Evolutionary conservation across 2,113 vertebrate species (phyloP).

Genomic region (Atrichornis clamosus): DNA sequence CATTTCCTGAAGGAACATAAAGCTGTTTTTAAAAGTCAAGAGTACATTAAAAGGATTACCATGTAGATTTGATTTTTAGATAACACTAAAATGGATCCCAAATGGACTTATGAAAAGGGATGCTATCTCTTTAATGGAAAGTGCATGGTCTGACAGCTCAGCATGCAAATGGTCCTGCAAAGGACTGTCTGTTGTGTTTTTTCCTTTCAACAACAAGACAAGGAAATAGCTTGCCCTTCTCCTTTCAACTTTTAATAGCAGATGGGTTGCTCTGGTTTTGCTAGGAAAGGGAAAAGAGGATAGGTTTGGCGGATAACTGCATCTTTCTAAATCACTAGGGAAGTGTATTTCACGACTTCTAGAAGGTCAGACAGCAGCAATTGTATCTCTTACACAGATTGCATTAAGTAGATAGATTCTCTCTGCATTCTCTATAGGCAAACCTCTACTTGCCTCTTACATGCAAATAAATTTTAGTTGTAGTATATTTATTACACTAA

Average conservation of each 20-base stretch:
- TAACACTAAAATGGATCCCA: conserved; percentile 91
- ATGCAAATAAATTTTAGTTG: background rate
- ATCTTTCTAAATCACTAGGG: conserved; percentile 69
- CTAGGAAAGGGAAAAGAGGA: conserved; percentile 68
- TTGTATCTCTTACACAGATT: conserved; percentile 75
- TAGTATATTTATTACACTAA: background rate
- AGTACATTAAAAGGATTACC: conserved; percentile 90
- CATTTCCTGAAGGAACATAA: conserved; percentile 82
- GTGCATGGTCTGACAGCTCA: conserved; percentile 88
- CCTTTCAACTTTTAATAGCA: conserved; percentile 77
- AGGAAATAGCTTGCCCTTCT: conserved; percentile 64
- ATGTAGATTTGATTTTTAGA: conserved; percentile 91
- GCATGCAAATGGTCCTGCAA: conserved; percentile 82
- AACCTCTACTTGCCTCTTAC: background rate
- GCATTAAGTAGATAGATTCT: conserved; percentile 72
- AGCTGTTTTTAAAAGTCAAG: conserved; percentile 81
- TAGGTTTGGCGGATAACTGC: conserved; percentile 61
- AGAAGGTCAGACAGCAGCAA: conserved; percentile 77
- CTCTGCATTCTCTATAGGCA: background rate
- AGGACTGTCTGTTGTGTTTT: conserved; percentile 64
- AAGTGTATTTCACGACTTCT: conserved; percentile 69
- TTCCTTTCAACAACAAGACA: conserved; percentile 46
- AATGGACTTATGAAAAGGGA: conserved; percentile 90
- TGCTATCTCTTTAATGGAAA: conserved; percentile 95
- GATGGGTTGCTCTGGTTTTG: conserved; percentile 71